Conservation (phyloP, 2,888 invertebrate species). For the Drosophila neotestacea region DNA sequence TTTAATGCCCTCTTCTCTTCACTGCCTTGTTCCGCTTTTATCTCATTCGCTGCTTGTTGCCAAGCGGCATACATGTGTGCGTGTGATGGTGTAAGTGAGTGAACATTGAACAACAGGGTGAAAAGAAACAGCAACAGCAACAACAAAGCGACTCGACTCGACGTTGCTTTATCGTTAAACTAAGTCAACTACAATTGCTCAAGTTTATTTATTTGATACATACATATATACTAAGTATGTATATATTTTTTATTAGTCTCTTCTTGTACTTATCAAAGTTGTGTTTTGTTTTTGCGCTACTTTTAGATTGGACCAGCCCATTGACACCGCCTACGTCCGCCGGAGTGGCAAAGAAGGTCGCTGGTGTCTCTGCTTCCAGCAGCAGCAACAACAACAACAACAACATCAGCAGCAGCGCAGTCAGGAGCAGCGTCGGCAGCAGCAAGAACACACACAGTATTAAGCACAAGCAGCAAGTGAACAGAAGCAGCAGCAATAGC, state of each 20-base stretch:
- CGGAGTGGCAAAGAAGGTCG: constrained; percentile 57
- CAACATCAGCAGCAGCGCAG: constrained; percentile 5
- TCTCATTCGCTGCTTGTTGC: constrained; percentile 70
- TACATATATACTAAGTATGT: no score
- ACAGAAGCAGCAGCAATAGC: constrained; percentile 48
- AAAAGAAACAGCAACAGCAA: constrained; percentile 1
- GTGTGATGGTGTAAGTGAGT: constrained; percentile 18
- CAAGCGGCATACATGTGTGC: constrained; percentile 53
- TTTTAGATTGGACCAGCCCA: constrained; percentile 81
- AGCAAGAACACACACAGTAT: constrained; percentile 58
- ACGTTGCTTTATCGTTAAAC: constrained; percentile 23
- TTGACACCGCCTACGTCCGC: constrained; percentile 67
- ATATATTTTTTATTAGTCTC: constrained; percentile 20
- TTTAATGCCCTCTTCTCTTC: constrained; percentile 27
- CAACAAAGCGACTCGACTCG: constrained; percentile 1
- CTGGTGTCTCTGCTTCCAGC: constrained; percentile 31
- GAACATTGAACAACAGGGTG: constrained; percentile 40
- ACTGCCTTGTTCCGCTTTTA: constrained; percentile 62
- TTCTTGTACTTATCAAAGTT: constrained; percentile 55
- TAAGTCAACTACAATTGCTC: constrained; percentile 19
- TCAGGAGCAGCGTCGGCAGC: constrained; percentile 16
- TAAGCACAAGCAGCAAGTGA: constrained; percentile 67
- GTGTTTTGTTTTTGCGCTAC: constrained; percentile 37
- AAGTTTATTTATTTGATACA: neutral
- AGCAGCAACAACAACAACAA: constrained; percentile 7